Conservation (phyloP, 1,140 invertebrate species). For the Lordiphosa stackelbergi region DNA sequence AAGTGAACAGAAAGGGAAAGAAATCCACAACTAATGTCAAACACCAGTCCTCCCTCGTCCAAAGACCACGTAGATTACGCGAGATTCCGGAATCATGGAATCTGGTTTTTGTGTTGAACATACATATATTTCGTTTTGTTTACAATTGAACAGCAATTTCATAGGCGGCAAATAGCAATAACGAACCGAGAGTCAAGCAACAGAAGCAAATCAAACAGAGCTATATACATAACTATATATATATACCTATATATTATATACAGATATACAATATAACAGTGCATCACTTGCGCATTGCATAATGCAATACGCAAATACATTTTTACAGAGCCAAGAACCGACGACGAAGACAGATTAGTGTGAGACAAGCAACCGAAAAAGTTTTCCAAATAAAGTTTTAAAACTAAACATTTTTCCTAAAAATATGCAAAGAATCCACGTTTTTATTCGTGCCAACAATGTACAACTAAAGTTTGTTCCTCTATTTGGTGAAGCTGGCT, state of each 20-base stretch:
- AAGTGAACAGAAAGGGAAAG: conserved; percentile 35
- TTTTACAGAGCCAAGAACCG: conserved; percentile 58
- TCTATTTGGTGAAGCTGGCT: conserved; percentile 38
- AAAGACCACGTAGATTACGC: conserved; percentile 2
- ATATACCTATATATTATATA: conserved; percentile 51
- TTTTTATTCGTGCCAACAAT: conserved; percentile 44
- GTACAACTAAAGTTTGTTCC: neutral
- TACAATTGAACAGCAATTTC: neutral
- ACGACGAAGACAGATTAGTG: conserved; percentile 18
- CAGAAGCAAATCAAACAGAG: conserved; percentile 74
- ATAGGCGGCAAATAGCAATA: conserved; percentile 21
- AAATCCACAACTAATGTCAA: conserved; percentile 43
- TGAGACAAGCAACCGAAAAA: conserved; percentile 56
- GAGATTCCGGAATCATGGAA: neutral
- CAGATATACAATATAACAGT: conserved; percentile 63
- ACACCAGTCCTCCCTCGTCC: conserved; percentile 4
- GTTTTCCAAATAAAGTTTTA: conserved; percentile 77
- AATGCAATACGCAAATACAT: conserved; percentile 54
- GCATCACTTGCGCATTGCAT: conserved; percentile 46
- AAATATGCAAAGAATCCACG: conserved; percentile 38
- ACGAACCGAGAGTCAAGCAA: conserved; percentile 51
- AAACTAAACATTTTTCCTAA: conserved; percentile 74
- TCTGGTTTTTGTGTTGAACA: too few relatives aligned
- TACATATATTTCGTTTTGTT: too few relatives aligned
- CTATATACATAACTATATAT: conserved; percentile 68